Conservation (phyloP, 2,888 invertebrate genomes). For the Synergus gifuensis region DNA sequence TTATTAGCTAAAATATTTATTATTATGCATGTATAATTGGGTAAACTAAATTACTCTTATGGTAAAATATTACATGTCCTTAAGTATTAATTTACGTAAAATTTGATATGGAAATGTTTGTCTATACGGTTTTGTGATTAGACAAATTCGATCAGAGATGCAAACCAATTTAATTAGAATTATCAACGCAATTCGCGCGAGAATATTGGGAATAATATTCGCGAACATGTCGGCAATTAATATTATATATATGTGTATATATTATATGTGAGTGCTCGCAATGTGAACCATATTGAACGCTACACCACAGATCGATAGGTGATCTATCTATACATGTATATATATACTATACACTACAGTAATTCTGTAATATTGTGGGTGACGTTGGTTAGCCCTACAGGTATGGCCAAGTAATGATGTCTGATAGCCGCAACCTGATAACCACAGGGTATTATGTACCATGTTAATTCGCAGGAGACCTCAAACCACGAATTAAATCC, state of each 20-base stretch:
- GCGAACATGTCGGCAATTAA: conserved; percentile 55
- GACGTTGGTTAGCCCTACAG: conserved; percentile 67
- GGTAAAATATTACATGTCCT: no score
- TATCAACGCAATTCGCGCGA: conserved; percentile 68
- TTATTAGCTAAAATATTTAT: no score
- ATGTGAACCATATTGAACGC: conserved; percentile 61
- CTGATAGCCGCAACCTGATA: conserved; percentile 64
- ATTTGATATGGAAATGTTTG: no score
- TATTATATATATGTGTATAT: no score
- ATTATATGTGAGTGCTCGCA: conserved; percentile 56
- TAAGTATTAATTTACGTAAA: not conserved
- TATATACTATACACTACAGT: conserved; percentile 18
- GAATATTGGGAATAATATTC: conserved; percentile 68
- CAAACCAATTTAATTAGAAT: conserved; percentile 69
- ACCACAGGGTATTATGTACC: conserved; percentile 49
- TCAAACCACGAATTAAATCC: conserved; percentile 19
- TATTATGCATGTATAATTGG: no score
- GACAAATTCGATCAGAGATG: conserved; percentile 45
- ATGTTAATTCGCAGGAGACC: conserved; percentile 21
- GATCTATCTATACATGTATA: not conserved
- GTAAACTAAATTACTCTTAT: no score
- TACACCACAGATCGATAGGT: conserved; percentile 56
- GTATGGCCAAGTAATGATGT: conserved; percentile 69
- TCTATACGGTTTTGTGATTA: not conserved
- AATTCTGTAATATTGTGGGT: conserved; percentile 69